Evolutionary conservation across 92 coral and sea anemone genomes (phyloP), one percentile per base, ranked within the genome.

Genomic region (Actinostola sp.): DNA sequence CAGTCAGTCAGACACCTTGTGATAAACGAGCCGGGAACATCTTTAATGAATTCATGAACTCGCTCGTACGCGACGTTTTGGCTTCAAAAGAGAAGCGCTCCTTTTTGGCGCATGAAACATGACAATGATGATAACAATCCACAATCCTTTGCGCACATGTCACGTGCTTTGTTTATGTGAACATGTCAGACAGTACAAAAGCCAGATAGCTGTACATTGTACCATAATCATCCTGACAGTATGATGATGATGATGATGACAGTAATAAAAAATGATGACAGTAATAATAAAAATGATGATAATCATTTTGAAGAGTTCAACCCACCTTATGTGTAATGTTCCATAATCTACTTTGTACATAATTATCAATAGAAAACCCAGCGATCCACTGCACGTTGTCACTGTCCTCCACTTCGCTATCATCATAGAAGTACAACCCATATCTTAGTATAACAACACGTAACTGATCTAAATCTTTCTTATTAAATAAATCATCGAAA

Each of bases 301-400:
- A 30, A 17, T 8, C 3, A 48, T 48, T 13, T 13, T 48, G 54
- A 3, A 48, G 9, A 48, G n/a, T 30, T 4, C 0, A 13, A 29
- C 87, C 20, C 52, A 95, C 99, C 86, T 84, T 85, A 16, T 81
- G 97, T 52, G 93, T 92, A 5, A 81, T 89, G 61, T 77, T 89
- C 99, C 99, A 95, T 23, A 95, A 42, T 58, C 91, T 76, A 60
- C 99, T 89, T 31, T 84, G 67, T 33, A 95, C 79, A 79, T 82
- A 95, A 15, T 72, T 78, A 66, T 91, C 92, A 49, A 95, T 60
- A 34, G 91, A 49, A 70, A 95, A 95, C 1, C 92, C 99, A 0
- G 99, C 99, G 41, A 95, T 95, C 99, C 99, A 95, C 55, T 95
- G 99, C 10, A 95, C 99, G 80, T 95, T 95, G 67, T 95, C 99